Base-by-base conservation (phyloP, 92 coral and sea anemone species). In the Micromussa lordhowensis region DNA sequence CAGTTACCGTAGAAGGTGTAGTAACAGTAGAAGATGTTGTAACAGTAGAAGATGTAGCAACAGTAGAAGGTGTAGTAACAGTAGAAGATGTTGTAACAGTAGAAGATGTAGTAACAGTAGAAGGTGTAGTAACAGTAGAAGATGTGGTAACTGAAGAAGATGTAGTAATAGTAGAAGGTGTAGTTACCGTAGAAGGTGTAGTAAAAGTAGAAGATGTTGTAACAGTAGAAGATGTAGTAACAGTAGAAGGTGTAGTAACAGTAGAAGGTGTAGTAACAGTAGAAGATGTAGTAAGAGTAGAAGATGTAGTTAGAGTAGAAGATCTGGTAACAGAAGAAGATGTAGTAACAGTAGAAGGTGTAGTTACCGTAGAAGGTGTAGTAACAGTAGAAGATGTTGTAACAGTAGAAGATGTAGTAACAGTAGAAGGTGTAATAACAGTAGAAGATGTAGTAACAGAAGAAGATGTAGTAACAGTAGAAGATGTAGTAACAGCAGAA, bases 291-390 rank as follows among this genome's bases (percentile, higher is more conserved):
- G 12, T 19, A 36, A 40, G 10, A 22, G 78, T 35, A 36, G 24
- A 18, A 73, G 78, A 26, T 73, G n/a, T 73, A 73, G 78, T 34
- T 19, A 30, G 4, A 35, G 53, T 16, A 72, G 44, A 72, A 34
- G 77, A n/a, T 72, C 49, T 72, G 4, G 77, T 18, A 73, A 21
- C 66, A 73, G 78, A 35, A 73, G 78, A 73, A 73, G 53, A 4
- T 73, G 49, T 5, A 73, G 49, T 17, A 13, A 57, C 44, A 73
- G 51, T 73, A 34, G 53, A 29, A 34, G 53, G 53, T 22, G 78
- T 73, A 36, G 78, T 28, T 28, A 2, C 31, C 21, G 54, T 75
- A 75, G 63, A 57, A 59, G 66, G 26, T 58, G n/a, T 58, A 58
- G 66, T 19, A 58, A 58, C 66, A 58, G 66, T 21, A 19, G n/a